A percentile compares a stretch with the other conserved stretches of the same genome.
Conservation (phyloP, 2,888 invertebrate genomes). For the Minunthozetes semirufus region DNA sequence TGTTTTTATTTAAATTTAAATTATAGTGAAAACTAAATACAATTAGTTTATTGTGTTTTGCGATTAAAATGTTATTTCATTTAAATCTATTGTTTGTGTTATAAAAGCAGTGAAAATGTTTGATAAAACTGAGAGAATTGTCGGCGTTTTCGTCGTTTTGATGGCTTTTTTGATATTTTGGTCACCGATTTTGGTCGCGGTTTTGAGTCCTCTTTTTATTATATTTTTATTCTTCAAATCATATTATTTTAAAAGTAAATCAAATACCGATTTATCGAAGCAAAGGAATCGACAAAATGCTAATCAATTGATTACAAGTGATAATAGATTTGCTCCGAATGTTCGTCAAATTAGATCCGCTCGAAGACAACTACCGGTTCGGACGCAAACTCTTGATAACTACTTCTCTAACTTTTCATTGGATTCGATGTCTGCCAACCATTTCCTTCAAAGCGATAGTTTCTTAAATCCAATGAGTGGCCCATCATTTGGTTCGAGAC, state of each 20-base stretch:
- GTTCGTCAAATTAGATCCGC: neutral
- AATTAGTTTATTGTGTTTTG: neutral
- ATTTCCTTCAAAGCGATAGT: constrained; percentile 9
- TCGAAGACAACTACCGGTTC: neutral
- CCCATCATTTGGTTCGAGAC: neutral
- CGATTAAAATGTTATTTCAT: neutral
- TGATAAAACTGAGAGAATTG: neutral
- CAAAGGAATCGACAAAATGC: neutral
- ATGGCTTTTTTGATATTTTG: constrained; percentile 9
- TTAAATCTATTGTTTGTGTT: neutral
- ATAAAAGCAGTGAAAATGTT: neutral
- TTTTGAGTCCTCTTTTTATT: neutral
- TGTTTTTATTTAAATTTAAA: neutral
- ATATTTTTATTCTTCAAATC: neutral
- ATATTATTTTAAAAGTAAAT: neutral
- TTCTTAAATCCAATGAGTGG: neutral
- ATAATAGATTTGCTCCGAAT: neutral
- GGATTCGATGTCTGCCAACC: neutral
- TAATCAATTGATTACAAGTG: neutral
- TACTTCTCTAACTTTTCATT: neutral
- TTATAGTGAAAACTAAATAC: neutral
- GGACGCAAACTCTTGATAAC: neutral
- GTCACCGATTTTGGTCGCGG: constrained; percentile 6
- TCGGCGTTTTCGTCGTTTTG: neutral
- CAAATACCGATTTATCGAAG: neutral